Conservation (phyloP, 2,797 vertebrate genomes). For the Eupleurogrammus muticus region DNA sequence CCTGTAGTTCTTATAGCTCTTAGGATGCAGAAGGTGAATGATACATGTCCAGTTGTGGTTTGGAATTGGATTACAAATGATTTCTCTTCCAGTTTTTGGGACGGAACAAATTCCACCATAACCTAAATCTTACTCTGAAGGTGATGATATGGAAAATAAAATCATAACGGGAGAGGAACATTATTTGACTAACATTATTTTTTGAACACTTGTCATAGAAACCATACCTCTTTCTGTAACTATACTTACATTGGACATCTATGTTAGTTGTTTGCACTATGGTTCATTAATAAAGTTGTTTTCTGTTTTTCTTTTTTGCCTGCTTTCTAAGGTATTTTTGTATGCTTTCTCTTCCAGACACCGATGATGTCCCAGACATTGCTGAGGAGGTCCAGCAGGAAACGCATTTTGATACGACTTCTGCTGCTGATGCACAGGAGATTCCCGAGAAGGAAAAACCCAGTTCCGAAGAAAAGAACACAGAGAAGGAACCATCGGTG, state of each 20-base stretch:
- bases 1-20: too few species aligned
- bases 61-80: too few species aligned
- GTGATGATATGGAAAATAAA: too few species aligned
- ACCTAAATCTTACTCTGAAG: too few species aligned
- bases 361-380: neutral
- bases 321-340: conserved; percentile 25
- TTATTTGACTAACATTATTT: too few species aligned
- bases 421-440: conserved; percentile 31
- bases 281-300: neutral
- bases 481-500: conserved; percentile 21
- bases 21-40: too few species aligned
- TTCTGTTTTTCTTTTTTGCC: neutral
- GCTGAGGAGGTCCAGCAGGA: conserved; percentile 36
- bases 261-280: neutral
- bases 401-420: conserved; percentile 10
- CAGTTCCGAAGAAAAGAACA: neutral
- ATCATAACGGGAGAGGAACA: too few species aligned
- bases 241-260: neutral
- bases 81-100: too few species aligned
- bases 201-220: conserved; percentile 1
- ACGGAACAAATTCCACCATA: too few species aligned
- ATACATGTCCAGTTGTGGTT: too few species aligned
- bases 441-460: neutral
- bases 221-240: neutral
- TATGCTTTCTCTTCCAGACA: conserved; percentile 55